phyloP scores from a whole-genome alignment of 2,113 vertebrate species.

The Gymnorhina tibicen region DNA sequence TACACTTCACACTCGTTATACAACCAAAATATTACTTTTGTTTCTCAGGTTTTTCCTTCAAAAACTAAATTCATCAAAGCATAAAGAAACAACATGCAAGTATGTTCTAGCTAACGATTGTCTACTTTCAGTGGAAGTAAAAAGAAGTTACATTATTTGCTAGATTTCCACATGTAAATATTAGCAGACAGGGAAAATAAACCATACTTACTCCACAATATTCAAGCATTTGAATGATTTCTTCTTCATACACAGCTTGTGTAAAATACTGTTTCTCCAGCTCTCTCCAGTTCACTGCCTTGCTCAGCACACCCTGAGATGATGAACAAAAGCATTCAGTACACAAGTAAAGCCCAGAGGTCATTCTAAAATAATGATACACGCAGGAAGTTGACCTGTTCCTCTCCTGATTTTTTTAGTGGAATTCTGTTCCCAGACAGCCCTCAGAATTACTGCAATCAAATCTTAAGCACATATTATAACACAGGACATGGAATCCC shows the following conservation, averaged over 20 bases:
- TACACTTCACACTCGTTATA: background rate
- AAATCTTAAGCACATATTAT: background rate
- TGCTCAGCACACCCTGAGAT: slow-evolving; percentile 91
- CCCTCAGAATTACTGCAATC: background rate
- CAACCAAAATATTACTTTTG: background rate
- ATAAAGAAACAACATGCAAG: background rate
- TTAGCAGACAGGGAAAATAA: background rate
- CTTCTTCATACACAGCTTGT: slow-evolving; percentile 91
- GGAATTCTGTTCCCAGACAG: background rate
- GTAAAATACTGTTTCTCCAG: slow-evolving; percentile 94
- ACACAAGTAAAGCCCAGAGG: background rate
- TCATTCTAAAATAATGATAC: background rate
- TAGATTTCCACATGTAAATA: background rate
- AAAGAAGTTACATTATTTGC: background rate
- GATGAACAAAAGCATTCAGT: background rate
- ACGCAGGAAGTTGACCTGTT: background rate
- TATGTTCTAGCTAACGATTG: background rate
- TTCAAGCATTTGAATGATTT: slow-evolving; percentile 92
- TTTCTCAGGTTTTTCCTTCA: background rate
- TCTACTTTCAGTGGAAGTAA: background rate
- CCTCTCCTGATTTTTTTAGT: background rate
- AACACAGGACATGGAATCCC: background rate
- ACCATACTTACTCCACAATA: slow-evolving; percentile 90
- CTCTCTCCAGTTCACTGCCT: slow-evolving; percentile 94
- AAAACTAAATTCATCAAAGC: background rate